Base-by-base conservation (phyloP, 2,888 invertebrate species). In the Drosophila hawaiiensis region DNA sequence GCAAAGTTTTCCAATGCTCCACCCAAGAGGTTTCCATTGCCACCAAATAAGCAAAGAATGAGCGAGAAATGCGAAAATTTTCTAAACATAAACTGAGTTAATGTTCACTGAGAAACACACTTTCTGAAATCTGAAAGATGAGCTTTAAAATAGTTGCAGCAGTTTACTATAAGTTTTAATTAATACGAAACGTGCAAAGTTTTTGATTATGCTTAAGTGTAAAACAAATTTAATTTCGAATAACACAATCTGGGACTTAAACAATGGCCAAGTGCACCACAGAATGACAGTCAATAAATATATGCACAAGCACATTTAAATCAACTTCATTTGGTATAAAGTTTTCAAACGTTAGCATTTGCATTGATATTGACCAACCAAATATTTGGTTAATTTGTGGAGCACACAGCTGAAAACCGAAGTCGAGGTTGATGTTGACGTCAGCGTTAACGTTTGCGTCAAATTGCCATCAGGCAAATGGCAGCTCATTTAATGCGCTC, bases 401-500 rank as follows among this genome's bases (percentile, higher is more conserved):
- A 14, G n/a, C 12, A 41, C 14, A 52, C 33, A 7, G 37, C 33
- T 22, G 41, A 29, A 55, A 61, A 66, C n/a, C 37, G n/a, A 49
- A 31, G 50, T 29, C 54, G 63, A 53, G 39, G 66, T 54, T 54
- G 69, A 61, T 55, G 71, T 43, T 67, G 68, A 39, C 28, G 29
- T 28, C 47, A 43, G 14, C 35, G 66, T 54, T 54, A 69, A 63
- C 59, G 25, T 16, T 73, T 56, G 67, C 22, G 14, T 47, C 22
- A 47, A 67, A 39, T 67, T 73, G 68, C 65, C 49, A 54, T 69
- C 60, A 65, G 76, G 62, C 64, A 54, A 76, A 81, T 83, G 81
- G 74, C 84, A 89, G 89, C 89, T 84, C 89, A 89, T 84, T 84
- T 89, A 84, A 84, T 86, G 86, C 74, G 84, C 78, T 76, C 76